Base-by-base conservation (phyloP, 2,797 vertebrate species). In the Xerus rutilus region DNA sequence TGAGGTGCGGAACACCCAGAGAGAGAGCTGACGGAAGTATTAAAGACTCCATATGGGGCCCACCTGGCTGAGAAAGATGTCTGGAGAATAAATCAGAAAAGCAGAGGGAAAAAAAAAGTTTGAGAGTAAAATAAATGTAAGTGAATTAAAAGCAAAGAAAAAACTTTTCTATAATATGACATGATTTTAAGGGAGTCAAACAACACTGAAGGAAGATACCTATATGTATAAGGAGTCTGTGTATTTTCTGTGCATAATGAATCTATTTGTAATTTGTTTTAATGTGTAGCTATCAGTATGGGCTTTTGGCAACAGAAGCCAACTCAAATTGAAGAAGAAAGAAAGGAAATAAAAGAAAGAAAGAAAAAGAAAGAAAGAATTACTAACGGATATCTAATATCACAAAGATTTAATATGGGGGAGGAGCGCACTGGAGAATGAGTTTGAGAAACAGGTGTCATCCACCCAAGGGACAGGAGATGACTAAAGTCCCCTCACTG, bases 11-110 rank as follows among this genome's bases (percentile, higher is more conserved):
- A 96, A 94, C 86, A 92, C 86, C 91, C 95, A 94, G 76, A 85
- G 88, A 93, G 82, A 76, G 39, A 76, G 65, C 93, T n/a, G 15
- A 30, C 0, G 15, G 69, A 87, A 93, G 64, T 65, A 87, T 89
- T 91, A 93, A 97, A 96, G 86, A 39, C 49, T 62, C 96, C 86
- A 88, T 84, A 88, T 97, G 97, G 72, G 67, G 82, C 93, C 86
- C 93, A 96, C 95, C 96, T 97, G 96, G 69, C 89, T 88, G 54
- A 35, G 39, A 87, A 92, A 72, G 52, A 95, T 83, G 83, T 74
- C 86, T 83, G 59, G 86, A 81, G 67, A 94, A 86, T 85, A 88
- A 95, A 76, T 85, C 84, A 93, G 69, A 95, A 82, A 91, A 94
- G 4, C 18, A 96, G 84, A 94, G 88, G 73, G 73, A 67, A 82